Conservation (phyloP, 2,113 vertebrate species). For the Noctilio leporinus region DNA sequence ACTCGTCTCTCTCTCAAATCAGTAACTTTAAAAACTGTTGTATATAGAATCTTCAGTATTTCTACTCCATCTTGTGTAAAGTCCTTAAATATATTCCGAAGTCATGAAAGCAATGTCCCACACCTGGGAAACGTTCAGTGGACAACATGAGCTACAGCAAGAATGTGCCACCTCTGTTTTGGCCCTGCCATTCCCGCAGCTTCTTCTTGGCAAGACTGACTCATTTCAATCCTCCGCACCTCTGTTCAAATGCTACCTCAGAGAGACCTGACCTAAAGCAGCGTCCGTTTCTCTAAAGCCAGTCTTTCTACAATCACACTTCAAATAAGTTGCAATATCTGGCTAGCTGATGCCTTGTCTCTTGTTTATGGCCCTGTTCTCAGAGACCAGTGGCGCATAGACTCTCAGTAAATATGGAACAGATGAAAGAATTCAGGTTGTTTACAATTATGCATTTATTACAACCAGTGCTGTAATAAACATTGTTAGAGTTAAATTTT, state of each 20-base stretch:
- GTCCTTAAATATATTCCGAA: neutral
- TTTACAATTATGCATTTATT: neutral
- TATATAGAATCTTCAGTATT: neutral
- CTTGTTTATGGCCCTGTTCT: neutral
- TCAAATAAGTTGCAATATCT: neutral
- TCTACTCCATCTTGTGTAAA: neutral
- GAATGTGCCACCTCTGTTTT: neutral
- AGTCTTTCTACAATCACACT: neutral
- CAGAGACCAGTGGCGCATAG: neutral
- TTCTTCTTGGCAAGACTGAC: neutral
- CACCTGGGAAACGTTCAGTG: too few relatives aligned
- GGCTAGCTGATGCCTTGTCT: neutral
- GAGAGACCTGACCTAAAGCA: too few relatives aligned
- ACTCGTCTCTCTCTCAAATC: too few relatives aligned
- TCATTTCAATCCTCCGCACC: neutral
- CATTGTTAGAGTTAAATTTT: neutral
- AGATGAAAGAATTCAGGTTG: neutral
- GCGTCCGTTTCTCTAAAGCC: neutral
- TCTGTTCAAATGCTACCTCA: neutral
- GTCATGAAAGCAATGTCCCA: neutral
- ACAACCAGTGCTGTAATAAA: neutral
- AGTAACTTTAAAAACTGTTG: too few relatives aligned
- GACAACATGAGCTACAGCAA: neutral
- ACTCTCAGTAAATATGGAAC: neutral
- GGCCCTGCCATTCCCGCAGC: neutral